These are phyloP conservation scores for Muscina levida DNA, from an alignment of 2,888 invertebrate genomes.

Conservation along the genomic window DNA sequence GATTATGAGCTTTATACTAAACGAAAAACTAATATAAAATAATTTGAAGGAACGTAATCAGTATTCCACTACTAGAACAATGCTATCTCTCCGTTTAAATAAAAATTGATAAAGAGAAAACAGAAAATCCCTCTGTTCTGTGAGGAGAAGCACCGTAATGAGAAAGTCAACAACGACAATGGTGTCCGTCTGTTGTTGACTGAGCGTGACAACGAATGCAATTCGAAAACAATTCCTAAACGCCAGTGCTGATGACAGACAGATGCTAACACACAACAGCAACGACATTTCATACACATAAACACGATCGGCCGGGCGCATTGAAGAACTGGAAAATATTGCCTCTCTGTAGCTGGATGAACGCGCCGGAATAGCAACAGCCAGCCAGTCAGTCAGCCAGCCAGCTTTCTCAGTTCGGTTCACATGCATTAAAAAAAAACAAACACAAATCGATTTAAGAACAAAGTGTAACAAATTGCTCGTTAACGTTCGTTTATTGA, in stretches of 20 bases:
- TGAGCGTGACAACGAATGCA: constrained; percentile 29
- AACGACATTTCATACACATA: constrained; percentile 44
- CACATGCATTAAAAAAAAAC: neutral
- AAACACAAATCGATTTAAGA: constrained; percentile 39
- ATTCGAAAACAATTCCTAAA: constrained; percentile 49
- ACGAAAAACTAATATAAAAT: constrained; percentile 17
- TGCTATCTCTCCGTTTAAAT: constrained; percentile 33
- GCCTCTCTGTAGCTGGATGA: neutral
- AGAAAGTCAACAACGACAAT: neutral
- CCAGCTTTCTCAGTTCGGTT: no score
- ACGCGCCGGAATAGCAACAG: neutral
- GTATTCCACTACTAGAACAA: constrained; percentile 21
- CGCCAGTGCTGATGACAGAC: constrained; percentile 42
- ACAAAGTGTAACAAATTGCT: constrained; percentile 19
- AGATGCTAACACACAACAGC: constrained; percentile 22
- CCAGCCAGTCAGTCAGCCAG: no score
- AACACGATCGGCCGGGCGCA: constrained; percentile 32
- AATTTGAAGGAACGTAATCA: constrained; percentile 41
- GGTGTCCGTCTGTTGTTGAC: neutral
- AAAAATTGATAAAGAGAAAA: constrained; percentile 53
- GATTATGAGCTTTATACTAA: constrained; percentile 27
- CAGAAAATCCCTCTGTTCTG: constrained; percentile 7
- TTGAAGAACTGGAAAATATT: constrained; percentile 33
- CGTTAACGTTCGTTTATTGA: constrained; percentile 1
- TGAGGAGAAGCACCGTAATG: neutral